Conservation (phyloP, 2,888 invertebrate species). For the Brenthis daphne region DNA sequence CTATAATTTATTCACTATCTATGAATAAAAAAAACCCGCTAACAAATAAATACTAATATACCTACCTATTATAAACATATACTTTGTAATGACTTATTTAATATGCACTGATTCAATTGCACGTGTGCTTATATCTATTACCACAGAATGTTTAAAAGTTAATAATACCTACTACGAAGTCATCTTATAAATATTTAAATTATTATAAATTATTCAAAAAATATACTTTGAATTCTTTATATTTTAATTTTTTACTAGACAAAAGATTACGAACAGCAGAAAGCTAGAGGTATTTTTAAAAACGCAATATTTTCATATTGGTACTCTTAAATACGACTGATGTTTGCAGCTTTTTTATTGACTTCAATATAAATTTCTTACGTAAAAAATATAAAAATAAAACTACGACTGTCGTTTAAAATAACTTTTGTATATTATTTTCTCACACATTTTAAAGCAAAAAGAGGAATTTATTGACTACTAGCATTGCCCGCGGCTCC, state of each 20-base stretch:
- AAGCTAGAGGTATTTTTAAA: too few relatives aligned
- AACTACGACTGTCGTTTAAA: too few relatives aligned
- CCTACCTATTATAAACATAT: neutral
- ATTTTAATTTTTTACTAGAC: too few relatives aligned
- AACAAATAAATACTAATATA: neutral
- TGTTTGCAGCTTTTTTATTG: too few relatives aligned
- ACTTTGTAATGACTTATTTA: constrained; percentile 7
- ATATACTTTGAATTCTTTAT: too few relatives aligned
- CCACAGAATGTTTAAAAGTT: neutral
- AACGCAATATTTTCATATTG: too few relatives aligned
- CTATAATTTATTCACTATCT: constrained; percentile 1
- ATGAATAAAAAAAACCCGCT: neutral
- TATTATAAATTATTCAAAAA: neutral
- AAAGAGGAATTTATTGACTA: neutral
- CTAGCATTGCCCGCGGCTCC: too few relatives aligned
- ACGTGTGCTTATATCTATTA: neutral
- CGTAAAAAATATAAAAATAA: neutral
- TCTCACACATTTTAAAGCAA: neutral
- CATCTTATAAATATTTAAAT: neutral
- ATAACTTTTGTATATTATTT: neutral
- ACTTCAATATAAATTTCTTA: too few relatives aligned
- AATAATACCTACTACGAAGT: neutral
- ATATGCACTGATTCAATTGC: constrained; percentile 19
- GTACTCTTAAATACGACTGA: too few relatives aligned
- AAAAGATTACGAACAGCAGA: too few relatives aligned